phyloP scores from a whole-genome alignment of 1,140 invertebrate species.

The Telenomus remus region DNA sequence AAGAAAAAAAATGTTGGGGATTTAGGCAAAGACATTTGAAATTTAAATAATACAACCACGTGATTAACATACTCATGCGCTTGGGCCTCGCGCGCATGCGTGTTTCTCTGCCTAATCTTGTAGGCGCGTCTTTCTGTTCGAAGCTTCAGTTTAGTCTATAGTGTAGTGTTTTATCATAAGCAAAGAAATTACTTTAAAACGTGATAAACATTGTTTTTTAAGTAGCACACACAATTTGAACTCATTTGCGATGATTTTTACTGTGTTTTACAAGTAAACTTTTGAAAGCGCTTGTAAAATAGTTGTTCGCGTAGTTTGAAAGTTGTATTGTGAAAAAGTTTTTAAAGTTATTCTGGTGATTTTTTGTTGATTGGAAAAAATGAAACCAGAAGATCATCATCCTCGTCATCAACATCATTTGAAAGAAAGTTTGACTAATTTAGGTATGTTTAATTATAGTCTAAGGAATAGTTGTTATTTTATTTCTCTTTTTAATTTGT shows the following conservation, averaged over 20 bases:
- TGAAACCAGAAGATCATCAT: constrained; percentile 69
- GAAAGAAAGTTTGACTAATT: constrained; percentile 66
- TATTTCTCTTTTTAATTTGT: no score
- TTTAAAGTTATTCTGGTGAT: no score
- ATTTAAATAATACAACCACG: constrained; percentile 40
- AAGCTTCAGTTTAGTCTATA: constrained; percentile 32
- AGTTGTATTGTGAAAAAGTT: no score
- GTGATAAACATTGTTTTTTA: constrained; percentile 9
- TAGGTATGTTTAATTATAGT: constrained; percentile 53
- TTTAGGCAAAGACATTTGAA: constrained; percentile 15
- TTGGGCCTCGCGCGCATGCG: constrained; percentile 33
- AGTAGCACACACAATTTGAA: no score
- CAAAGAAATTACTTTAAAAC: constrained; percentile 39
- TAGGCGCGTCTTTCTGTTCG: constrained; percentile 50
- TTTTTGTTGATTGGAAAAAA: constrained; percentile 51
- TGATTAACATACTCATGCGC: constrained; percentile 32
- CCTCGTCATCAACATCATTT: no score
- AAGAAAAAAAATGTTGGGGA: no score
- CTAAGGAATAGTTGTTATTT: no score
- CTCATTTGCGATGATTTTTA: no score
- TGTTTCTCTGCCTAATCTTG: constrained; percentile 28
- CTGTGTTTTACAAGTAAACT: no score
- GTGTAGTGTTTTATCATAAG: constrained; percentile 28
- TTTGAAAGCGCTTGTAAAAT: no score
- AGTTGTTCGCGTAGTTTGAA: no score